Evolutionary conservation across 2,888 invertebrate genomes (phyloP).

Genomic region (Lasiommata megera): DNA sequence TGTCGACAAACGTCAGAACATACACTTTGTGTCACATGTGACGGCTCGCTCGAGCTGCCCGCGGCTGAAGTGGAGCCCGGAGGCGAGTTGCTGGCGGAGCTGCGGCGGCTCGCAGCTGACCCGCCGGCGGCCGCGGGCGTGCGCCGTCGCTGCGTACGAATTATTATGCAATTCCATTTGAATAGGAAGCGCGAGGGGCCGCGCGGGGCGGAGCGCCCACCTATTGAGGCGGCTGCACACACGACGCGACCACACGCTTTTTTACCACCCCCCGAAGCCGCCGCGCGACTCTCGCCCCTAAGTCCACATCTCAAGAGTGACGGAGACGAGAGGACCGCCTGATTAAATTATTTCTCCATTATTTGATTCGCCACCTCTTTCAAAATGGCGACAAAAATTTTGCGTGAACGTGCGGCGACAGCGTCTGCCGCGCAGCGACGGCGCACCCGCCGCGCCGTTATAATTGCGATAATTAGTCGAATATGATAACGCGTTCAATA

Average conservation of each 20-base stretch:
- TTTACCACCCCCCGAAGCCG: slow-evolving; percentile 52
- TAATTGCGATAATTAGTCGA: no score
- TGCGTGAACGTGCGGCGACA: slow-evolving; percentile 23
- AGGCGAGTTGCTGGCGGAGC: no score
- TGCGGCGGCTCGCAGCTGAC: no score
- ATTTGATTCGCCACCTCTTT: slow-evolving; percentile 78
- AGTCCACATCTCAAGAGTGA: slow-evolving; percentile 46
- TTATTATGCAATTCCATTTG: slow-evolving; percentile 79
- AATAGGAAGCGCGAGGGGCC: slow-evolving; percentile 61
- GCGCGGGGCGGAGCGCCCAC: slow-evolving; percentile 34
- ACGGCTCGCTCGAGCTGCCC: no score
- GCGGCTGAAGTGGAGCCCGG: no score
- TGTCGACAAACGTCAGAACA: no score
- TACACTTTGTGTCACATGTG: no score
- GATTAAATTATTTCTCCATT: slow-evolving; percentile 78
- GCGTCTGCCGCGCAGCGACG: not conserved
- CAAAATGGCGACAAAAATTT: slow-evolving; percentile 74
- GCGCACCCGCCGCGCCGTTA: no score
- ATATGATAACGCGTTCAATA: no score
- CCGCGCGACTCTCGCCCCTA: slow-evolving; percentile 55
- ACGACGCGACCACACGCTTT: slow-evolving; percentile 61
- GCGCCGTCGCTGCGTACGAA: slow-evolving; percentile 42
- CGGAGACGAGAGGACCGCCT: slow-evolving; percentile 42
- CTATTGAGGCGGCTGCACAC: slow-evolving; percentile 65
- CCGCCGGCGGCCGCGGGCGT: not conserved